phyloP scores from a whole-genome alignment of 2,888 invertebrate genomes.

The Orthosia gracilis region DNA sequence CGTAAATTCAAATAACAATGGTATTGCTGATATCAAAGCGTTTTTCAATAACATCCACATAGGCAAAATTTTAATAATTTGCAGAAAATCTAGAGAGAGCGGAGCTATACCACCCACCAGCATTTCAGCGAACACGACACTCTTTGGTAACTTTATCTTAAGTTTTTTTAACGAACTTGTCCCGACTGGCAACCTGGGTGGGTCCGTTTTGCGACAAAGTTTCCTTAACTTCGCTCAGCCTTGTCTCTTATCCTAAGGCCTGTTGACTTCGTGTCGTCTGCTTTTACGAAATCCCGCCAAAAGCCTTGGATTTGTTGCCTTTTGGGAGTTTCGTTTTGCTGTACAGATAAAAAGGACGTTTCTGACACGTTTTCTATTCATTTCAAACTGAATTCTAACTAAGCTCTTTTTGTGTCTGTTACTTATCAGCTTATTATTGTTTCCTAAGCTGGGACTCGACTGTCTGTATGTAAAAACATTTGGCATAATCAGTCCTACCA shows the following conservation, averaged over 20 bases:
- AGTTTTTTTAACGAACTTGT: conserved; percentile 40
- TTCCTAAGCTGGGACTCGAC: not conserved
- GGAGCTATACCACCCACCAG: not conserved
- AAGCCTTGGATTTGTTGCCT: conserved; percentile 15
- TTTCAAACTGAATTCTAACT: not conserved
- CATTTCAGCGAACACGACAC: conserved; percentile 30
- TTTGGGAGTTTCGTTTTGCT: conserved; percentile 9
- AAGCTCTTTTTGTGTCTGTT: not conserved
- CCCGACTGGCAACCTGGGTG: conserved; percentile 5
- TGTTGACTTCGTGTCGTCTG: conserved; percentile 34
- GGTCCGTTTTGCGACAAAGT: conserved; percentile 45
- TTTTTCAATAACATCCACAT: not conserved
- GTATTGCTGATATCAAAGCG: not conserved
- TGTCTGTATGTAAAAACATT: not conserved
- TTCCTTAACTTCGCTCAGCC: conserved; percentile 39
- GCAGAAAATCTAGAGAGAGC: not conserved
- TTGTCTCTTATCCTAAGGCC: conserved; percentile 31
- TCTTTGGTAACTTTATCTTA: conserved; percentile 35
- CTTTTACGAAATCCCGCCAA: conserved; percentile 25
- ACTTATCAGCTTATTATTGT: not conserved
- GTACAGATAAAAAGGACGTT: not conserved
- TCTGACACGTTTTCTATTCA: conserved; percentile 12
- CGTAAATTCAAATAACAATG: not conserved
- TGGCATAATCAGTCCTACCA: not conserved
- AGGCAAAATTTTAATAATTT: not conserved